Evolutionary conservation across 2,113 vertebrate species (phyloP).

Genomic region (Vulpes ferrilata): DNA sequence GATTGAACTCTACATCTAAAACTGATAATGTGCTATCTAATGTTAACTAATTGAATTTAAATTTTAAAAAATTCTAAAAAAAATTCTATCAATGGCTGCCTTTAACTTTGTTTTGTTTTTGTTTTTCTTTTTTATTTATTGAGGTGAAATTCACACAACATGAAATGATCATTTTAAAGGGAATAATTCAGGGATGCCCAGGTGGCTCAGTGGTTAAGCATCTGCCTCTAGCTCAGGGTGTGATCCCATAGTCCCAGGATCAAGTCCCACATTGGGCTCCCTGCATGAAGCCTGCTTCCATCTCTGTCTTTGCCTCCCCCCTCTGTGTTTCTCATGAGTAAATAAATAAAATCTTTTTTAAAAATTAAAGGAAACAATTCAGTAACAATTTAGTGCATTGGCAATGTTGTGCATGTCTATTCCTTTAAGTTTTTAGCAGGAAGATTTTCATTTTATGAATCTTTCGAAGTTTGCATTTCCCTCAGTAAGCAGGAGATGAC

Average conservation of each 20-base stretch:
- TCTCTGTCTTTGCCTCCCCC: too few species aligned
- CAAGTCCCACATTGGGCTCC: too few species aligned
- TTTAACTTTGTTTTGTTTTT: neutral
- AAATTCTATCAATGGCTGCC: neutral
- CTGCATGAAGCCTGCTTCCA: too few species aligned
- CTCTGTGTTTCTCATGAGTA: too few species aligned
- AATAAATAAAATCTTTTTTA: too few species aligned
- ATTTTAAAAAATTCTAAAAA: neutral
- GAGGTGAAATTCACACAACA: neutral
- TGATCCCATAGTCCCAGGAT: too few species aligned
- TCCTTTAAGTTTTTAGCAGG: neutral
- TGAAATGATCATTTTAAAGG: neutral
- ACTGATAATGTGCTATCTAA: neutral
- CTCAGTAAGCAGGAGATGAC: neutral
- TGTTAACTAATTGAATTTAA: neutral
- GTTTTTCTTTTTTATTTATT: neutral
- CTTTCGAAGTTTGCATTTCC: neutral
- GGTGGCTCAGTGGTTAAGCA: too few species aligned
- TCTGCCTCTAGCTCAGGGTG: too few species aligned
- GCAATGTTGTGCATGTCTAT: accelerated
- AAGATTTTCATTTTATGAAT: neutral
- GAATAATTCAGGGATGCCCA: neutral
- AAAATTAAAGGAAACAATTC: neutral
- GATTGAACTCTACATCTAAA: neutral
- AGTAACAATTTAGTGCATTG: neutral